Evolutionary conservation across 2,888 invertebrate genomes (phyloP).

Genomic region (Zygothrica quintamaculata): DNA sequence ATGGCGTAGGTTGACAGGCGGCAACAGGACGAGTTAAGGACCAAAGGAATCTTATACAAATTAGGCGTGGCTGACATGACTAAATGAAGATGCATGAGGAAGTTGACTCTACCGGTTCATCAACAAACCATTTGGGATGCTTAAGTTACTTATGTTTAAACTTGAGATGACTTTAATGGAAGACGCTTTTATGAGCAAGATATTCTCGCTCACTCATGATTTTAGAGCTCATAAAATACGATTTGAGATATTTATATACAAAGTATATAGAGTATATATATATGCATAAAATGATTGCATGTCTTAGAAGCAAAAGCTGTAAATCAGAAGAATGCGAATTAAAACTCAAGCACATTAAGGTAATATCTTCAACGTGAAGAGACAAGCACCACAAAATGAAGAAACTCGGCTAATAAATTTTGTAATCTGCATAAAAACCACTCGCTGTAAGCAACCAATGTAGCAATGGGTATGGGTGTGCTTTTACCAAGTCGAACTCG

Average conservation of each 20-base stretch:
- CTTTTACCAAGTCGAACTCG: slow-evolving; percentile 13
- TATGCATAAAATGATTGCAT: slow-evolving; percentile 34
- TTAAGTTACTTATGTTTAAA: too few relatives aligned
- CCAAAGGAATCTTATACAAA: background rate
- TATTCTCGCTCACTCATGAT: background rate
- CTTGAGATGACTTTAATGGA: slow-evolving; percentile 4
- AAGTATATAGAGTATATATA: background rate
- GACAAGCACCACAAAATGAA: slow-evolving; percentile 41
- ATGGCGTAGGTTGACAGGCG: slow-evolving; percentile 17
- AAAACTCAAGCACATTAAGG: slow-evolving; percentile 67
- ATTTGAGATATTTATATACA: slow-evolving; percentile 27
- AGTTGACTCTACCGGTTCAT: too few relatives aligned
- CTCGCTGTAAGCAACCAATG: background rate
- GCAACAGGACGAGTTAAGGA: slow-evolving; percentile 20
- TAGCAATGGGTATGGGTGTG: background rate
- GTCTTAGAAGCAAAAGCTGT: slow-evolving; percentile 37
- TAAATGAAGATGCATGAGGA: slow-evolving; percentile 3
- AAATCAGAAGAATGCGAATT: slow-evolving; percentile 66
- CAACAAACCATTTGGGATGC: too few relatives aligned
- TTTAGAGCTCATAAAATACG: slow-evolving; percentile 28
- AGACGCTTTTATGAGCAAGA: slow-evolving; percentile 1
- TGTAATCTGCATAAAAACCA: slow-evolving; percentile 69
- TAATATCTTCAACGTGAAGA: slow-evolving; percentile 49
- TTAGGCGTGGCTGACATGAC: slow-evolving; percentile 22
- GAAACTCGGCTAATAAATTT: slow-evolving; percentile 68